Evolutionary conservation across 2,113 vertebrate genomes (phyloP).

Genomic region (Campylorhamphus procurvoides): DNA sequence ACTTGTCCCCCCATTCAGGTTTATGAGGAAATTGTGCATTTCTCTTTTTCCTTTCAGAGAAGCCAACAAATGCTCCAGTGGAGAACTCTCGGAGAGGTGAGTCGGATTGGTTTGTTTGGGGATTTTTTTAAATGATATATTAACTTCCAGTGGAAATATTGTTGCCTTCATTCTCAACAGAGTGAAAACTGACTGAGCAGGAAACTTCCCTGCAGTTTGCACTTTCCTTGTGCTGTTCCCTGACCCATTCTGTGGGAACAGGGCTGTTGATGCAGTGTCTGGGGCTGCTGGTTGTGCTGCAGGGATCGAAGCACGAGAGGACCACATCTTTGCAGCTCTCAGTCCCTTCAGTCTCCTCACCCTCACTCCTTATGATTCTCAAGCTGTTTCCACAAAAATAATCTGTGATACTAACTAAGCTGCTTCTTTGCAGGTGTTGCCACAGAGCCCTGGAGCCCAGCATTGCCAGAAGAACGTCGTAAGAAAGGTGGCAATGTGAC

Average conservation of each 20-base stretch:
- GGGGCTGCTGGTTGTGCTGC: background rate
- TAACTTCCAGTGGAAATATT: background rate
- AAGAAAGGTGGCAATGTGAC: conserved; percentile 71
- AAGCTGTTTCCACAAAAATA: background rate
- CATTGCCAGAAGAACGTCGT: conserved; percentile 62
- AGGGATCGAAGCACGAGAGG: background rate
- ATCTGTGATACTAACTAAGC: background rate
- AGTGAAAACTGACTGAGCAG: background rate
- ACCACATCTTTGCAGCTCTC: background rate
- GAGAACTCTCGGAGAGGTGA: conserved; percentile 59
- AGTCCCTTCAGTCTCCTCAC: background rate
- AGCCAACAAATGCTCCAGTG: conserved; percentile 37
- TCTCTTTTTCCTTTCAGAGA: conserved; percentile 63
- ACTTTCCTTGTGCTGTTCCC: accelerated
- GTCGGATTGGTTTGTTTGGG: background rate
- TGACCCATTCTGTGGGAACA: background rate
- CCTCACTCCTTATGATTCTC: background rate
- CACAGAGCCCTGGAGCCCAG: conserved; percentile 63
- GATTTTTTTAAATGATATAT: no score
- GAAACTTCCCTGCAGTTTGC: background rate
- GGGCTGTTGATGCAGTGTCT: background rate
- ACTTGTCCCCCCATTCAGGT: background rate
- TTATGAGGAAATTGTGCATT: background rate
- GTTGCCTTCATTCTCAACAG: background rate
- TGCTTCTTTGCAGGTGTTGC: conserved; percentile 33